phyloP scores from a whole-genome alignment of 1,140 invertebrate genomes.

The Drosophila sp. region DNA sequence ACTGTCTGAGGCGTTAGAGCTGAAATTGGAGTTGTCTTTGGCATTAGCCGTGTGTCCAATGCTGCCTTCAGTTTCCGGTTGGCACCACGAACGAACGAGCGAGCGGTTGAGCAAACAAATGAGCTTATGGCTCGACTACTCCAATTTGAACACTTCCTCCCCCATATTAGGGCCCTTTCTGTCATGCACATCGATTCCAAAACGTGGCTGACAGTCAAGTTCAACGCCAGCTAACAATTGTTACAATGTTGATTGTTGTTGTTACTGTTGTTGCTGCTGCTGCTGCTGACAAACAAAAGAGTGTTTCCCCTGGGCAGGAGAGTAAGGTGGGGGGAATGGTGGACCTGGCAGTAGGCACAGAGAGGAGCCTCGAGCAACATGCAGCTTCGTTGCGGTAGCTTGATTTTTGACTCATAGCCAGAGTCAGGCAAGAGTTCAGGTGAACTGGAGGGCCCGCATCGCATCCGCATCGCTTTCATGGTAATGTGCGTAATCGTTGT shows the following conservation, averaged over 20 bases:
- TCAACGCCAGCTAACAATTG: slow-evolving; percentile 76
- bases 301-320: background rate
- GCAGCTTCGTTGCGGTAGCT: slow-evolving; percentile 76
- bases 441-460: slow-evolving; percentile 57
- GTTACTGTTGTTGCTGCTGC: slow-evolving; percentile 40
- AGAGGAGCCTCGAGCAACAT: slow-evolving; percentile 22
- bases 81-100: slow-evolving; percentile 27
- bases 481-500: slow-evolving; percentile 52
- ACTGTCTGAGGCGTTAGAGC: slow-evolving; percentile 30
- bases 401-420: slow-evolving; percentile 77
- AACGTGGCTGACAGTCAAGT: slow-evolving; percentile 76
- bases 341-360: background rate
- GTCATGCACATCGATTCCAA: slow-evolving; percentile 80
- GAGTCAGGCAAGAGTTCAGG: slow-evolving; percentile 56
- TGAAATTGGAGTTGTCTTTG: slow-evolving; percentile 47
- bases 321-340: background rate
- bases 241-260: slow-evolving; percentile 48
- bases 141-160: slow-evolving; percentile 81
- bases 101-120: slow-evolving; percentile 62
- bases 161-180: slow-evolving; percentile 74
- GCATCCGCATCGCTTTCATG: slow-evolving; percentile 72
- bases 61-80: slow-evolving; percentile 75
- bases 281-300: slow-evolving; percentile 61
- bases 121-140: slow-evolving; percentile 65
- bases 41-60: slow-evolving; percentile 40